A percentile compares a stretch with the other conserved stretches of the same genome.
These are phyloP conservation scores for Drosophila arawakana DNA, from an alignment of 1,140 invertebrate species.

Conservation along the genomic window DNA sequence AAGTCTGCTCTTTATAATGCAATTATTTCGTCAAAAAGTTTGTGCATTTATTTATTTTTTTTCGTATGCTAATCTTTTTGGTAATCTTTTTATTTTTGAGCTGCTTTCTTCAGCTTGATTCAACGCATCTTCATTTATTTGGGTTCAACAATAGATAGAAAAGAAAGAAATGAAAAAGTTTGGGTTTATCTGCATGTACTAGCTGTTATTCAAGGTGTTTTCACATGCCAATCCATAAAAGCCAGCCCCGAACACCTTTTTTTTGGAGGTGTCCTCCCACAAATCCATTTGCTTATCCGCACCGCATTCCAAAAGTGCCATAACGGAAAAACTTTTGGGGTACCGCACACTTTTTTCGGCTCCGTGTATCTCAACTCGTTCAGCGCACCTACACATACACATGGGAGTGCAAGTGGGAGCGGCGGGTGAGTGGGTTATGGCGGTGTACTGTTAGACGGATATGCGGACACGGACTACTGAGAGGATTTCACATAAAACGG, in stretches of 20 bases:
- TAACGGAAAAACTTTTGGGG: slow-evolving; percentile 46
- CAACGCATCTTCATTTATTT: slow-evolving; percentile 1
- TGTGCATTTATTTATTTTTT: no score
- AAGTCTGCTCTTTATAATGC: no score
- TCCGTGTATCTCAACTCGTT: slow-evolving; percentile 32
- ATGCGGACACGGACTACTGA: slow-evolving; percentile 62
- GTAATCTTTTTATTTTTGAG: slow-evolving; percentile 14
- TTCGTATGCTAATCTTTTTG: neutral
- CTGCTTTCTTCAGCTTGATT: neutral
- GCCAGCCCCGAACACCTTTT: neutral
- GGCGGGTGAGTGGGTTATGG: no score
- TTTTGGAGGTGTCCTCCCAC: neutral
- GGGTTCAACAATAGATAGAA: slow-evolving; percentile 9
- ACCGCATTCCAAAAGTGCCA: slow-evolving; percentile 47
- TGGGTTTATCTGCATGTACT: slow-evolving; percentile 25
- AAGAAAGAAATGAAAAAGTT: slow-evolving; percentile 3
- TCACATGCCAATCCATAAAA: slow-evolving; percentile 45
- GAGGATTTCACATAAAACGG: slow-evolving; percentile 83
- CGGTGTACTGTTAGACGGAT: slow-evolving; percentile 36
- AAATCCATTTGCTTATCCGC: slow-evolving; percentile 35
- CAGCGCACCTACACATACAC: slow-evolving; percentile 28
- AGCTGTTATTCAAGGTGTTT: slow-evolving; percentile 17
- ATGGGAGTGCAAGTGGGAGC: no score
- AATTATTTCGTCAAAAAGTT: no score
- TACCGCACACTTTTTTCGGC: slow-evolving; percentile 46